A percentile compares a stretch with the other conserved stretches of the same genome.
Evolutionary conservation across 2,113 vertebrate species (phyloP).

Genomic region (Callocephalon fimbriatum): DNA sequence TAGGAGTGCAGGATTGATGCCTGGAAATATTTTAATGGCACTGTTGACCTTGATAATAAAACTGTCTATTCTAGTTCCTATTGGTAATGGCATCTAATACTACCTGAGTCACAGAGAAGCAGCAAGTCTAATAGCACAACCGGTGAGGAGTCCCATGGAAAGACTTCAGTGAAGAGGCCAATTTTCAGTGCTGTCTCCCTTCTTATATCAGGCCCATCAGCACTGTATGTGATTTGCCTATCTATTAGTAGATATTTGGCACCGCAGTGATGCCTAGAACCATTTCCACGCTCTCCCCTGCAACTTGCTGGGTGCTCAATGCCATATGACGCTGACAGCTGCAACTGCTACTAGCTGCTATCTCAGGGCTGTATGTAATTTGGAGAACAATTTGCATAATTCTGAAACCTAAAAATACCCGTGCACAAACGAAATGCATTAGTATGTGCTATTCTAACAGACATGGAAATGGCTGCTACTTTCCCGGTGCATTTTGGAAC

Average conservation of each 20-base stretch:
- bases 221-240: neutral
- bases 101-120: neutral
- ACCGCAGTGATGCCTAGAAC: neutral
- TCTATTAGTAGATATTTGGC: neutral
- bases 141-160: neutral
- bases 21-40: constrained; percentile 38
- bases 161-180: neutral
- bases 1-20: constrained; percentile 17
- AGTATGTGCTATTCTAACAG: neutral
- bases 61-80: neutral
- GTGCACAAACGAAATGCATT: neutral
- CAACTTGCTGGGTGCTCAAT: neutral
- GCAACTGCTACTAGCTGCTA: constrained; percentile 20
- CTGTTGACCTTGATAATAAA: constrained; percentile 60
- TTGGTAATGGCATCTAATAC: neutral
- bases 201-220: neutral
- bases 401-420: constrained; percentile 52
- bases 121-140: neutral
- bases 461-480: neutral
- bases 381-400: constrained; percentile 54
- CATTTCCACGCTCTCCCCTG: neutral
- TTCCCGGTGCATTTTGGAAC: neutral
- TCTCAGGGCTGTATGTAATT: constrained; percentile 36
- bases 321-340: neutral
- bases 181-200: neutral